These are phyloP conservation scores for Albula goreensis DNA, from an alignment of 2,113 vertebrate species.

Conservation along the genomic window DNA sequence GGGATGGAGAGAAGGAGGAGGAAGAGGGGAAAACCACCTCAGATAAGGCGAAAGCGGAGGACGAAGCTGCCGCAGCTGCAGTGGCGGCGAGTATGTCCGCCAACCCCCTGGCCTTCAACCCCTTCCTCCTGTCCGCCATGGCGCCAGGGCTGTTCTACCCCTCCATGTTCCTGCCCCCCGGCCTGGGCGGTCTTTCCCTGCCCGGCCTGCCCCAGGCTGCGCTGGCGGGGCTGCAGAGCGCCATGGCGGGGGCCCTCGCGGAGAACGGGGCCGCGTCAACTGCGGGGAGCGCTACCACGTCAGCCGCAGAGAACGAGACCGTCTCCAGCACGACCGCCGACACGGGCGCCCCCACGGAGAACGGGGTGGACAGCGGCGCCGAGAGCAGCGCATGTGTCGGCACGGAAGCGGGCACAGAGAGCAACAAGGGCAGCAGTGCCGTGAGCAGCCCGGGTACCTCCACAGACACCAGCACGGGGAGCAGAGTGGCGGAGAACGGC, in stretches of 20 bases:
- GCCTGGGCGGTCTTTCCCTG: slow-evolving; percentile 88
- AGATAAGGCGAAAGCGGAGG: slow-evolving; percentile 71
- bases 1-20: slow-evolving; percentile 60
- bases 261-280: not conserved
- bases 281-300: not conserved
- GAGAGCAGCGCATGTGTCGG: not conserved
- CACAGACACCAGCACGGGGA: not conserved
- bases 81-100: slow-evolving; percentile 84
- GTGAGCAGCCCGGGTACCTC: too few relatives aligned
- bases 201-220: slow-evolving; percentile 83
- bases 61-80: slow-evolving; percentile 74
- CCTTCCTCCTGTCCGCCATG: slow-evolving; percentile 96
- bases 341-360: not conserved
- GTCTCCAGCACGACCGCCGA: too few relatives aligned
- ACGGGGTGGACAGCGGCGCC: not conserved
- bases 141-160: slow-evolving; percentile 97
- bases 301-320: not conserved
- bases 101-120: slow-evolving; percentile 91
- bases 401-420: not conserved
- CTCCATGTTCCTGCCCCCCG: slow-evolving; percentile 96
- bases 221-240: slow-evolving; percentile 89
- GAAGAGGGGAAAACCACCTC: slow-evolving; percentile 25
- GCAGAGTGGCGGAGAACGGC: not conserved
- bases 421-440: not conserved
- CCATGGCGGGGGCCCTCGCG: slow-evolving; percentile 73